These are phyloP conservation scores for Puma concolor DNA, from an alignment of 2,113 vertebrate species.

Conservation along the genomic window DNA sequence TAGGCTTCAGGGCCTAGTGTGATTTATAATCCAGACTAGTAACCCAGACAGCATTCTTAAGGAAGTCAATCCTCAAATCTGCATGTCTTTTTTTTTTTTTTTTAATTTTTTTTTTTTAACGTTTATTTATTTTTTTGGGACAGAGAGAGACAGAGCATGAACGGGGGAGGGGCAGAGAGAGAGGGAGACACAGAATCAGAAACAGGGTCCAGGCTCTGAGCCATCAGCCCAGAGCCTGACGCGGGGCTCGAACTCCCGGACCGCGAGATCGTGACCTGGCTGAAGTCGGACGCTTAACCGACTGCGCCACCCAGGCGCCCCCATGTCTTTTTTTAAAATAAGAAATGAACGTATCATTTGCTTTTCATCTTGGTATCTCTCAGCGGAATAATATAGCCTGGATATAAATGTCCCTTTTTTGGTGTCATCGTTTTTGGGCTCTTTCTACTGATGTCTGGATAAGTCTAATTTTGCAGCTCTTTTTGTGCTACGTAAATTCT, in stretches of 20 bases:
- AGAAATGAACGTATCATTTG: constrained; percentile 44
- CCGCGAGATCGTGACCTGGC: no score
- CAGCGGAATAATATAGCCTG: constrained; percentile 39
- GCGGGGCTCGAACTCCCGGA: no score
- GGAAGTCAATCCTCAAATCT: constrained; percentile 48
- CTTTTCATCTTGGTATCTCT: constrained; percentile 49
- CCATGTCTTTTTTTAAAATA: not conserved
- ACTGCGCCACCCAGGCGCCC: no score
- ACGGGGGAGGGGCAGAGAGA: no score
- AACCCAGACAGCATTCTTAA: constrained; percentile 56
- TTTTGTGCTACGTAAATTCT: not conserved
- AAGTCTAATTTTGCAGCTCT: not conserved
- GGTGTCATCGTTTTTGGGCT: not conserved
- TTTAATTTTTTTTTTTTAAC: no score
- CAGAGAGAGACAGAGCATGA: no score
- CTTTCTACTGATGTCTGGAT: not conserved
- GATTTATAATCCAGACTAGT: constrained; percentile 66
- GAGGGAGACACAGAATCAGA: no score
- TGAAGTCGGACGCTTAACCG: no score
- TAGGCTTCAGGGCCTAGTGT: constrained; percentile 40
- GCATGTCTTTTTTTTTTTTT: not conserved
- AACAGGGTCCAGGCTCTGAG: no score
- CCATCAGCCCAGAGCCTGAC: no score
- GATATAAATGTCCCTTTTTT: constrained; percentile 28
- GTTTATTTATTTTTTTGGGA: no score